phyloP scores from a whole-genome alignment of 2,888 invertebrate genomes.

The Melanchra persicariae region DNA sequence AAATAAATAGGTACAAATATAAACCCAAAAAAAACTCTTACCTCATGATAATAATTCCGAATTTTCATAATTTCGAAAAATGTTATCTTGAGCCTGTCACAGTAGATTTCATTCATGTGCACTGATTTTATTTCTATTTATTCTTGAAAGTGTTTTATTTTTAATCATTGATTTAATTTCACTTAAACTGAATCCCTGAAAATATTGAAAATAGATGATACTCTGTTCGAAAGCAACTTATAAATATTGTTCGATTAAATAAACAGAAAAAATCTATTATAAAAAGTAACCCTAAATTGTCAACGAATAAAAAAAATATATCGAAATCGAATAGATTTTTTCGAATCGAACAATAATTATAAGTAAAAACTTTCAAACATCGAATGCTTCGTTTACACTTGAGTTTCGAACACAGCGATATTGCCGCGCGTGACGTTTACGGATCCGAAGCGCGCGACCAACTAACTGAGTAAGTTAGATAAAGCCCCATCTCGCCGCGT shows the following conservation, averaged over 20 bases:
- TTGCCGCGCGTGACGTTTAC: slow-evolving; percentile 79
- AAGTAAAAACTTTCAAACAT: slow-evolving; percentile 53
- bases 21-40: slow-evolving; percentile 67
- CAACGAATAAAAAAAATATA: slow-evolving; percentile 10
- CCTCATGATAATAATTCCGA: slow-evolving; percentile 86
- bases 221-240: slow-evolving; percentile 48
- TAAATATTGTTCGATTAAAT: slow-evolving; percentile 60
- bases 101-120: slow-evolving; percentile 76
- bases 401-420: slow-evolving; percentile 68
- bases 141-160: slow-evolving; percentile 21
- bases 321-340: slow-evolving; percentile 36
- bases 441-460: slow-evolving; percentile 86
- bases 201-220: slow-evolving; percentile 36
- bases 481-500: slow-evolving; percentile 81
- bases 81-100: slow-evolving; percentile 73
- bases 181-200: slow-evolving; percentile 51
- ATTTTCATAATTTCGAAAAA: slow-evolving; percentile 87
- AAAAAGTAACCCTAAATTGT: slow-evolving; percentile 13
- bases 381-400: slow-evolving; percentile 65
- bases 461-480: slow-evolving; percentile 84
- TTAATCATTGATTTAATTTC: slow-evolving; percentile 29
- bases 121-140: slow-evolving; percentile 61
- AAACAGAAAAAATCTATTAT: slow-evolving; percentile 24
- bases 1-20: not conserved
- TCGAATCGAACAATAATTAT: slow-evolving; percentile 59